phyloP scores from a whole-genome alignment of 2,113 vertebrate species.

The Sorex araneus region DNA sequence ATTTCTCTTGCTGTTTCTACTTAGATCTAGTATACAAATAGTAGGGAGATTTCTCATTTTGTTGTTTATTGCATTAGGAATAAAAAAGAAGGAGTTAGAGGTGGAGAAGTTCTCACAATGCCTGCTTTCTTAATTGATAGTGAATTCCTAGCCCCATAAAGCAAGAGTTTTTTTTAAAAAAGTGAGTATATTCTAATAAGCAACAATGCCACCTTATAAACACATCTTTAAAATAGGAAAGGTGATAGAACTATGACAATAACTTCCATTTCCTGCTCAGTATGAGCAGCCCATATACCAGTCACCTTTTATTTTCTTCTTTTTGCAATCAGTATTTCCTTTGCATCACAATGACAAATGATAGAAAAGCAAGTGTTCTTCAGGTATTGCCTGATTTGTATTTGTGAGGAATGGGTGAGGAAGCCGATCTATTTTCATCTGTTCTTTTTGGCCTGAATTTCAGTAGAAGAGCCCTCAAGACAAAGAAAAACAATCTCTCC shows the following conservation, averaged over 20 bases:
- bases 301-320: not conserved
- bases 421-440: constrained; percentile 11
- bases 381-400: not conserved
- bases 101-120: constrained; percentile 33
- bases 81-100: not conserved
- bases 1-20: constrained; percentile 64
- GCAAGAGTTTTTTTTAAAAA: constrained; percentile 72
- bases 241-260: constrained; percentile 51
- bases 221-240: constrained; percentile 59
- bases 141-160: constrained; percentile 58
- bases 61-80: constrained; percentile 49
- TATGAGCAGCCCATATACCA: constrained; percentile 57
- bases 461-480: not conserved
- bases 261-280: constrained; percentile 10
- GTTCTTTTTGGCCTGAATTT: constrained; percentile 52
- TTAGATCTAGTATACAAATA: constrained; percentile 79
- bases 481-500: constrained; percentile 25
- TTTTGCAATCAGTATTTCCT: not conserved
- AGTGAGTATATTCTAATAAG: constrained; percentile 66
- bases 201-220: constrained; percentile 56
- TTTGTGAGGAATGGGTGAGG: not conserved
- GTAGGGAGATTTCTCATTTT: constrained; percentile 73
- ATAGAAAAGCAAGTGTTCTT: not conserved
- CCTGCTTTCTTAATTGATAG: constrained; percentile 73
- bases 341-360: constrained; percentile 9